These are phyloP conservation scores for Ianthella basta DNA, from an alignment of 37 sponge, comb jelly and placozoan genomes.

Conservation along the genomic window DNA sequence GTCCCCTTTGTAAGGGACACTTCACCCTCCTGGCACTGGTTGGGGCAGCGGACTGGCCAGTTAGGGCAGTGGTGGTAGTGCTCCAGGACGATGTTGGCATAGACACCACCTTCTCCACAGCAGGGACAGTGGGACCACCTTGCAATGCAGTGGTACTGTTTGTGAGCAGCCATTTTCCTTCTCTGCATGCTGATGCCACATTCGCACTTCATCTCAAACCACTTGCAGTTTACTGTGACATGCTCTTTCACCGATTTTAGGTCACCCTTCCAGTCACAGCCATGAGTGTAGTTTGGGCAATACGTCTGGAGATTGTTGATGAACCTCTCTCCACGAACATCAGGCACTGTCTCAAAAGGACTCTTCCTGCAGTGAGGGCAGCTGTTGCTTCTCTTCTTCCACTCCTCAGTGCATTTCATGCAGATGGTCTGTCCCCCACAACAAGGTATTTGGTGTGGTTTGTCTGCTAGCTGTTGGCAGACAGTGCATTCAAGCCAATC, in stretches of 20 bases:
- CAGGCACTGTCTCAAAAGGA: background rate
- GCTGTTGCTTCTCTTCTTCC: background rate
- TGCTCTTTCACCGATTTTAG: background rate
- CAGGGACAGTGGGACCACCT: no score
- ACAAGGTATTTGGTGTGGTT: background rate
- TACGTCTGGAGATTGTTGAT: background rate
- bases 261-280: constrained; percentile 1
- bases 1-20: no score
- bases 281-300: background rate
- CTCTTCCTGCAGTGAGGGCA: background rate
- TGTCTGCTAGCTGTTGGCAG: background rate
- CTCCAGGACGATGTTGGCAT: no score
- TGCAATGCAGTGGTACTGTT: no score
- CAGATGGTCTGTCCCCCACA: background rate
- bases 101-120: no score
- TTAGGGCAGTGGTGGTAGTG: no score
- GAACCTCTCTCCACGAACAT: background rate
- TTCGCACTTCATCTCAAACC: no score
- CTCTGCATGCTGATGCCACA: no score
- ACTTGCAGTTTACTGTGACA: no score
- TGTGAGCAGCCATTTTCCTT: no score
- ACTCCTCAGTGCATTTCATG: background rate
- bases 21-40: no score
- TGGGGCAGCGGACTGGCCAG: no score
- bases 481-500: background rate